Percentiles rank a stretch among this genome's conserved stretches.
Evolutionary conservation across 2,113 vertebrate genomes (phyloP).

Genomic region (Egretta garzetta): DNA sequence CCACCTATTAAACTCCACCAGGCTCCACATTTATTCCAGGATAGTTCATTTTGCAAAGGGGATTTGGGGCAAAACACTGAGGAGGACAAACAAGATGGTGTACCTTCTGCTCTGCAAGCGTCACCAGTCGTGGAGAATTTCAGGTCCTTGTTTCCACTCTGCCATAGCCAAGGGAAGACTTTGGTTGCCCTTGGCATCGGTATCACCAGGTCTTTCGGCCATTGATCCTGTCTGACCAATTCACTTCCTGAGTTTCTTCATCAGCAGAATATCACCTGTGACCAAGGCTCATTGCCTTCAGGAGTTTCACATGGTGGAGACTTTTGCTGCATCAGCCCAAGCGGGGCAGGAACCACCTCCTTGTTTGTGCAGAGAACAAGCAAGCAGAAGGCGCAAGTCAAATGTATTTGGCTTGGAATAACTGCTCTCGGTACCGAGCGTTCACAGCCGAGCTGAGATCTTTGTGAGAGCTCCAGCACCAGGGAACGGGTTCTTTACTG

Average conservation of each 20-base stretch:
- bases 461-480: not conserved
- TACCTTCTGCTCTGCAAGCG: not conserved
- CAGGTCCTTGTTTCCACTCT: no score
- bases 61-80: not conserved
- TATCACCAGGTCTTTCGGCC: not conserved
- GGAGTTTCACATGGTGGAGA: not conserved
- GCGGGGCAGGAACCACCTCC: not conserved
- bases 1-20: not conserved
- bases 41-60: not conserved
- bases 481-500: not conserved
- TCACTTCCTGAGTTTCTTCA: not conserved
- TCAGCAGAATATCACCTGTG: not conserved
- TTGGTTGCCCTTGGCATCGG: not conserved
- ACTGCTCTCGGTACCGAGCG: no score
- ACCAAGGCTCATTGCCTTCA: not conserved
- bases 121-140: not conserved
- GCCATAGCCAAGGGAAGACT: not conserved
- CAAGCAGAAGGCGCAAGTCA: not conserved
- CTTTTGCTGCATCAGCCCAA: not conserved
- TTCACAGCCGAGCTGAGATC: not conserved
- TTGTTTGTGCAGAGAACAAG: not conserved
- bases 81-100: not conserved
- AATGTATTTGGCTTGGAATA: not conserved
- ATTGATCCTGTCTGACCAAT: not conserved
- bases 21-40: not conserved